Evolutionary conservation across 2,113 vertebrate species (phyloP).

Genomic region (Chaetops frenatus): DNA sequence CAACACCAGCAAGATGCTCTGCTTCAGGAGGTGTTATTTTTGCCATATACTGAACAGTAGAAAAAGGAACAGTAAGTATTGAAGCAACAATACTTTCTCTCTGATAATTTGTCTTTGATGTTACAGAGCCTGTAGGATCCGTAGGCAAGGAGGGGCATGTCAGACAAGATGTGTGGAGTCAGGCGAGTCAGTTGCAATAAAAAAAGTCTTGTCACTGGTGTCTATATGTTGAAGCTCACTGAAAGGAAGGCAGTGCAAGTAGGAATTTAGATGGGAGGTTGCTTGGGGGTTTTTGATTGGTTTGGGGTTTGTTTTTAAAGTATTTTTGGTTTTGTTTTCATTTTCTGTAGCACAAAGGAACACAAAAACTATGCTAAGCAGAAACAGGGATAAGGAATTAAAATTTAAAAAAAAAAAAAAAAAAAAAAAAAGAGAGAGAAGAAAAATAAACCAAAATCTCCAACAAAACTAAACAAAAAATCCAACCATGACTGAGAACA

Average conservation of each 20-base stretch:
- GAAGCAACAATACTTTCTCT: not conserved
- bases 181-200: not conserved
- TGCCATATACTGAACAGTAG: not conserved
- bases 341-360: not conserved
- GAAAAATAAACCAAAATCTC: not conserved
- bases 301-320: not conserved
- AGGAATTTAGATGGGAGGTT: not conserved
- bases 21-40: not conserved
- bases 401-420: not conserved
- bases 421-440: no score
- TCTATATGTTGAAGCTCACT: not conserved
- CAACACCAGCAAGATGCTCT: not conserved
- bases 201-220: not conserved
- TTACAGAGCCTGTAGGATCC: not conserved
- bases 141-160: not conserved
- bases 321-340: not conserved
- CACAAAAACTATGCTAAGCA: not conserved
- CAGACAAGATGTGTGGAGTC: not conserved
- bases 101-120: not conserved
- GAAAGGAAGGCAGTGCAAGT: not conserved
- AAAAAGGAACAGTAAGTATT: not conserved
- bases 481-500: not conserved
- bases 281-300: not conserved
- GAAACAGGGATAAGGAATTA: not conserved
- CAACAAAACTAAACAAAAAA: not conserved